Conservation (phyloP, 2,113 vertebrate species). For the Acrocephalus kingi region DNA sequence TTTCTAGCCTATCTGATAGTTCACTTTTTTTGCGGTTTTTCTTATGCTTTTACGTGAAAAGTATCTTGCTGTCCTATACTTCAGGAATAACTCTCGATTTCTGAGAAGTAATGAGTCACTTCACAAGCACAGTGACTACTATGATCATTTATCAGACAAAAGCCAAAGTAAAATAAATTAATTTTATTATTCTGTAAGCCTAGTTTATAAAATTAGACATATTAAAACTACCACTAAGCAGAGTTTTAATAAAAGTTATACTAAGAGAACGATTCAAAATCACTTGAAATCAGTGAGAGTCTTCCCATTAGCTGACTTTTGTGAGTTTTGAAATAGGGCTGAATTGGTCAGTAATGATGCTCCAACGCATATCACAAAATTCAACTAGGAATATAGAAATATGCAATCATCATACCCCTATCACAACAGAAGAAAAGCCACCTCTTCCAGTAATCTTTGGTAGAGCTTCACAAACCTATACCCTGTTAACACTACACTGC, state of each 20-base stretch:
- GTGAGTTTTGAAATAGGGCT: background rate
- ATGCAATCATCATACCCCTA: background rate
- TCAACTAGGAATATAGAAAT: background rate
- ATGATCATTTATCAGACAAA: background rate
- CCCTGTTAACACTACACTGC: background rate
- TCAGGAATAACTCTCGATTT: background rate
- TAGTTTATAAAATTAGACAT: background rate
- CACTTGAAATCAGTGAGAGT: background rate
- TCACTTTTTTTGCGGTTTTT: background rate
- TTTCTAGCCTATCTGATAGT: background rate
- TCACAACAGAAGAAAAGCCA: background rate
- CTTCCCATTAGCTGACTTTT: background rate
- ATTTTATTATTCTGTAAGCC: background rate
- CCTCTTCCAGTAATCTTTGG: background rate
- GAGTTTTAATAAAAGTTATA: background rate
- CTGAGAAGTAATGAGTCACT: background rate
- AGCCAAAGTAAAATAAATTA: background rate
- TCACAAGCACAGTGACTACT: background rate
- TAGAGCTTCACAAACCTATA: background rate
- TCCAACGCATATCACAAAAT: background rate
- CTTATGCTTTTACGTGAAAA: background rate
- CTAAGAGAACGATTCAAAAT: background rate
- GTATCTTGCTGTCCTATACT: background rate
- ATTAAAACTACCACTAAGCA: background rate
- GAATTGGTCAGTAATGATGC: background rate